Conservation (phyloP, 2,113 vertebrate species). For the Prolemur simus region DNA sequence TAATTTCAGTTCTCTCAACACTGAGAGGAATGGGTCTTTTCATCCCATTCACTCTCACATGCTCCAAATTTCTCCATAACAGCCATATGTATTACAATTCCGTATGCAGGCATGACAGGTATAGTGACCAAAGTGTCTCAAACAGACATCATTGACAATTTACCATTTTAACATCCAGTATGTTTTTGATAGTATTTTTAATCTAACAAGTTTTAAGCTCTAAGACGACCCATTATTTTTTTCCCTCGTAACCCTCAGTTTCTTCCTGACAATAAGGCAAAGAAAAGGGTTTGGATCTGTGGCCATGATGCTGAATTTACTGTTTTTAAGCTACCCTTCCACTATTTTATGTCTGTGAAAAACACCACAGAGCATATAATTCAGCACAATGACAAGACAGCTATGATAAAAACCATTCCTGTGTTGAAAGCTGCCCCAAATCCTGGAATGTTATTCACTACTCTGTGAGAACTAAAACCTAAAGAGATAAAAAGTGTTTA, state of each 20-base stretch:
- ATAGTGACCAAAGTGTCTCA: background rate
- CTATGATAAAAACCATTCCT: background rate
- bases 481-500: background rate
- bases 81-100: background rate
- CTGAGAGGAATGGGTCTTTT: background rate
- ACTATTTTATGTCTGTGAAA: background rate
- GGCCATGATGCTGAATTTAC: background rate
- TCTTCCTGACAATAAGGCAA: background rate
- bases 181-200: background rate
- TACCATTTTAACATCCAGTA: background rate
- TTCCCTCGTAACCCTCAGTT: background rate
- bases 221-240: background rate
- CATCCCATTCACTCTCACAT: background rate
- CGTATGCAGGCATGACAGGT: rapidly evolving
- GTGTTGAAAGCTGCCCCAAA: background rate
- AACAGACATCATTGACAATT: background rate
- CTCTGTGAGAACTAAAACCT: background rate
- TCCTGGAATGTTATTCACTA: background rate
- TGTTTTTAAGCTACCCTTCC: background rate
- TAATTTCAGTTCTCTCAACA: background rate
- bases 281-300: background rate
- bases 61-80: background rate
- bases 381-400: background rate
- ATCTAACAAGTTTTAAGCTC: background rate
- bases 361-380: background rate